Evolutionary conservation across 2,113 vertebrate genomes (phyloP).

Genomic region (Syrrhaptes paradoxus): DNA sequence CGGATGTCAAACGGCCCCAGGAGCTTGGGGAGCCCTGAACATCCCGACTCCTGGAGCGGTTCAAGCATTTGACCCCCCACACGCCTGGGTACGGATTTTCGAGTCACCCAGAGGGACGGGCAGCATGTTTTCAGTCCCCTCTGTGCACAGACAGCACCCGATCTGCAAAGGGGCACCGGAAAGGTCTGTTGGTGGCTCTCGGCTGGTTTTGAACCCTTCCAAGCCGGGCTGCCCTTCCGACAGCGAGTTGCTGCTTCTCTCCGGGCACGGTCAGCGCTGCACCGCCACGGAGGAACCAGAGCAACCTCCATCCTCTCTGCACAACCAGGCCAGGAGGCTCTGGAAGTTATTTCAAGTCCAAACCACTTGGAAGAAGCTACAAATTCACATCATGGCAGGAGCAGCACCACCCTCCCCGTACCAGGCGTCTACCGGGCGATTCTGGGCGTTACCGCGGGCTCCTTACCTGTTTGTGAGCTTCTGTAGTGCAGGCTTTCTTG

Average conservation of each 20-base stretch:
- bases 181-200: not conserved
- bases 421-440: rapidly evolving
- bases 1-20: not conserved
- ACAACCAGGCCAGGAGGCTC: not conserved
- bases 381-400: not conserved
- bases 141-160: rapidly evolving
- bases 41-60: not conserved
- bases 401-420: rapidly evolving
- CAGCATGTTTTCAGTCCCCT: not conserved
- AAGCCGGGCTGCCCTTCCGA: not conserved
- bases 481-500: slow-evolving; percentile 99
- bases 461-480: slow-evolving; percentile 98
- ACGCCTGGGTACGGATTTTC: not conserved
- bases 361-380: not conserved
- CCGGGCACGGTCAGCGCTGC: not conserved
- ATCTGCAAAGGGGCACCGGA: not conserved
- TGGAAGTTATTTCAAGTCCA: not conserved
- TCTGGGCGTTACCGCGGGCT: not conserved
- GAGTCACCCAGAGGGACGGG: not conserved
- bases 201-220: not conserved
- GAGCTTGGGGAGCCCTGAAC: not conserved
- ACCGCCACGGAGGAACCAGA: not conserved
- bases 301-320: not conserved
- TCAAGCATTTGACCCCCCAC: too few relatives aligned
- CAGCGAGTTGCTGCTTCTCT: not conserved